These are phyloP conservation scores for Sciurus vulgaris DNA, from an alignment of 2,797 vertebrate genomes.

Conservation along the genomic window DNA sequence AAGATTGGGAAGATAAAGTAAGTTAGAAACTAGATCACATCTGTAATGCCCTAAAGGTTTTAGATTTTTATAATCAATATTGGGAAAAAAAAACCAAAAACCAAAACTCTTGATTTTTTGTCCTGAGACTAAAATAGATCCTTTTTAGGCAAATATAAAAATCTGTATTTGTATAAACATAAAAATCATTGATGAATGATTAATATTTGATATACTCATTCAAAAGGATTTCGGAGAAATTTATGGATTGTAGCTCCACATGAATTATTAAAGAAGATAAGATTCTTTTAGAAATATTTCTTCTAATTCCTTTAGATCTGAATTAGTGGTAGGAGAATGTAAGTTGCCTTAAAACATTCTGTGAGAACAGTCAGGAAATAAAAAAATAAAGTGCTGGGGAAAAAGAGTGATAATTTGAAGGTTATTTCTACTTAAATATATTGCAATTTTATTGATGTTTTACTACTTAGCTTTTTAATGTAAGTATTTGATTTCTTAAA, in stretches of 20 bases:
- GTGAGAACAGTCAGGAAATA: background rate
- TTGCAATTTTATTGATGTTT: background rate
- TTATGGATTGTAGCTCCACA: background rate
- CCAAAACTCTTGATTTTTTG: background rate
- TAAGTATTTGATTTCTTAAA: constrained; percentile 46
- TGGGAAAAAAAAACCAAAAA: background rate
- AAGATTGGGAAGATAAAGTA: background rate
- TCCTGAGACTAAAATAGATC: background rate
- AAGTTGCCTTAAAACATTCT: background rate
- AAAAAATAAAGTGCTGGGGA: background rate
- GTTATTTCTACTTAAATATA: background rate
- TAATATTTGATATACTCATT: constrained; percentile 30
- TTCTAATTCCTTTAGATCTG: constrained; percentile 1
- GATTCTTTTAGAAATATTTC: background rate
- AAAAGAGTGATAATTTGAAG: constrained; percentile 12
- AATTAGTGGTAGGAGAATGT: background rate
- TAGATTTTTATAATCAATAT: background rate
- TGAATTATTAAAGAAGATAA: background rate
- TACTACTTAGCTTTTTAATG: background rate
- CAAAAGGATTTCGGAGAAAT: background rate
- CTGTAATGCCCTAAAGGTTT: background rate
- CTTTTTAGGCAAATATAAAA: constrained; percentile 24
- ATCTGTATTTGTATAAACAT: background rate
- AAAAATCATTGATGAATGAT: background rate
- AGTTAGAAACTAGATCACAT: background rate